These are phyloP conservation scores for Myiagra hebetior DNA, from an alignment of 2,113 vertebrate species.

Conservation along the genomic window DNA sequence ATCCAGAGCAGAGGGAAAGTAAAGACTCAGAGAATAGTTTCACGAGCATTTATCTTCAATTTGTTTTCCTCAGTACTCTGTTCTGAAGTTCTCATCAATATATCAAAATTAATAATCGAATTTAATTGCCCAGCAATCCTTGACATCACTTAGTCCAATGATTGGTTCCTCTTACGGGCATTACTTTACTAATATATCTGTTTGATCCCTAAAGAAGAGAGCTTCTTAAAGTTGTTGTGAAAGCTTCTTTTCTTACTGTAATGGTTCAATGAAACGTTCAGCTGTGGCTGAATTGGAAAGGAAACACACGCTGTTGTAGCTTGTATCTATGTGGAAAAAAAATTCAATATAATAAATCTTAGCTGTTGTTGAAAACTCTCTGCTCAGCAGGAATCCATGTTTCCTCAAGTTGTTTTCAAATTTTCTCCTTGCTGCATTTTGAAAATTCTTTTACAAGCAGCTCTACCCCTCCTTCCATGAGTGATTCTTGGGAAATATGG, in stretches of 20 bases:
- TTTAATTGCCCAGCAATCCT: background rate
- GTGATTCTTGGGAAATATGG: background rate
- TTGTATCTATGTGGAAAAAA: slow-evolving; percentile 2
- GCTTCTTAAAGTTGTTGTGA: background rate
- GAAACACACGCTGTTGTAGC: background rate
- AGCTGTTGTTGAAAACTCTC: background rate
- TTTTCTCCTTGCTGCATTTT: background rate
- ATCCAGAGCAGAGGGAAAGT: background rate
- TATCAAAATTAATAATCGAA: background rate
- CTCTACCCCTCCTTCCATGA: background rate
- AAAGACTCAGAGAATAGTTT: background rate
- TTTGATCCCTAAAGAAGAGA: background rate
- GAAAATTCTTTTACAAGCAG: background rate
- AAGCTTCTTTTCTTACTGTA: background rate
- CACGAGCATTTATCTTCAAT: background rate
- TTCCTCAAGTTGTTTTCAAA: slow-evolving; percentile 12
- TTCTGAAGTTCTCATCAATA: background rate
- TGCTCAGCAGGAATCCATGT: background rate
- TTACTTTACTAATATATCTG: background rate
- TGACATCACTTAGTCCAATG: background rate
- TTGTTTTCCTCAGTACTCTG: background rate
- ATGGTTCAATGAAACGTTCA: background rate
- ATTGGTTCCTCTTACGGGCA: background rate
- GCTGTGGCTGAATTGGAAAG: background rate
- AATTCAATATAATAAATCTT: background rate